Conservation (phyloP, 2,888 invertebrate species). For the Miltochrista miniata region DNA sequence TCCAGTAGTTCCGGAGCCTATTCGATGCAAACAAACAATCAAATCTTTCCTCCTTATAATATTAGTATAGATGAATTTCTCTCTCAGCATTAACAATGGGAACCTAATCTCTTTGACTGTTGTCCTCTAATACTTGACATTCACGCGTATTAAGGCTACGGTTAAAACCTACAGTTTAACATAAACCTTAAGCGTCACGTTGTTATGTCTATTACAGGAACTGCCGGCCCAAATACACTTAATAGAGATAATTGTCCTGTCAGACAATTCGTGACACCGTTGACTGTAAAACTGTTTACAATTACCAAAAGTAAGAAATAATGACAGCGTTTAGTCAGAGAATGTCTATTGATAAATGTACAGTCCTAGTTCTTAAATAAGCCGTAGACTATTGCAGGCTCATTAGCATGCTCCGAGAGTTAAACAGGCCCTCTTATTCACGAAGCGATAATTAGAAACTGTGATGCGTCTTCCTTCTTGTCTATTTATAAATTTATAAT, state of each 20-base stretch:
- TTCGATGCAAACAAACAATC: too few relatives aligned
- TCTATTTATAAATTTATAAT: too few relatives aligned
- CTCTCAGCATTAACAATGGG: too few relatives aligned
- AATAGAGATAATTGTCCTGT: constrained; percentile 47
- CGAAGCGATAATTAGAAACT: constrained; percentile 10
- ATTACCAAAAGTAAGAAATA: constrained; percentile 35
- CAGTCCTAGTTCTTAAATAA: constrained; percentile 66
- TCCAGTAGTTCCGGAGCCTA: too few relatives aligned
- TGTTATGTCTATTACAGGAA: constrained; percentile 39
- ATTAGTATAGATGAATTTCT: too few relatives aligned
- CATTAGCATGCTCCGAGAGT: constrained; percentile 54
- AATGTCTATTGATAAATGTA: constrained; percentile 68
- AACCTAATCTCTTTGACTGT: too few relatives aligned
- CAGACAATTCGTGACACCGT: constrained; percentile 42
- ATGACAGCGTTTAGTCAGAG: constrained; percentile 32
- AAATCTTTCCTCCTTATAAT: too few relatives aligned
- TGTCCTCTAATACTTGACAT: too few relatives aligned
- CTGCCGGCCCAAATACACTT: constrained; percentile 43
- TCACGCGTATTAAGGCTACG: too few relatives aligned
- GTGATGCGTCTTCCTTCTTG: too few relatives aligned
- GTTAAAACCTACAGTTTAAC: too few relatives aligned
- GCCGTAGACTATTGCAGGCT: constrained; percentile 60
- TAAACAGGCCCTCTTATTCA: constrained; percentile 41
- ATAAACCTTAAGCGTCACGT: constrained; percentile 14
- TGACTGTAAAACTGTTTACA: constrained; percentile 42